Conservation (phyloP, 2,797 vertebrate species). For the Chromis chromis region DNA sequence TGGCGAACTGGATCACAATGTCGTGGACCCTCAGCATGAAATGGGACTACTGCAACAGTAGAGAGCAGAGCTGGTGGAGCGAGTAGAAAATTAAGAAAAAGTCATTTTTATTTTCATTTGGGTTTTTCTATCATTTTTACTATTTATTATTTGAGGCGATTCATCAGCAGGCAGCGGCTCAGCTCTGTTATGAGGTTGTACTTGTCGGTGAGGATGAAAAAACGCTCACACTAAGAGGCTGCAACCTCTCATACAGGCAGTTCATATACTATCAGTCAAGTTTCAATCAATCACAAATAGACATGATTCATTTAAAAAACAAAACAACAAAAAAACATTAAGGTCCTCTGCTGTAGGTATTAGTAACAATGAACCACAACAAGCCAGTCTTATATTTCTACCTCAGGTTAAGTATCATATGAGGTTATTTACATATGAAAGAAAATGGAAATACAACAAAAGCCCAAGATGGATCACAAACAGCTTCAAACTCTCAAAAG, state of each 20-base stretch:
- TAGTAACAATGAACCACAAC: slow-evolving; percentile 40
- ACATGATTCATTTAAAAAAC: slow-evolving; percentile 12
- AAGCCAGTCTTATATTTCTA: slow-evolving; percentile 66
- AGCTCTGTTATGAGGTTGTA: slow-evolving; percentile 31
- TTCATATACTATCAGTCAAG: slow-evolving; percentile 31
- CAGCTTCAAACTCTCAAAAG: slow-evolving; percentile 21
- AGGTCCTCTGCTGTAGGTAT: slow-evolving; percentile 30
- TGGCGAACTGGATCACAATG: slow-evolving; percentile 69
- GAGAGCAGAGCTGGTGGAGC: slow-evolving; percentile 62
- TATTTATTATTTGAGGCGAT: slow-evolving; percentile 80
- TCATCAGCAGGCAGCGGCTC: slow-evolving; percentile 60
- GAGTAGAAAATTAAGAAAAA: slow-evolving; percentile 66
- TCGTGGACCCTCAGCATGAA: slow-evolving; percentile 68
- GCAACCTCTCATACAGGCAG: slow-evolving; percentile 33
- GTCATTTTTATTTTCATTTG: slow-evolving; percentile 78
- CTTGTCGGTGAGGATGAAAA: slow-evolving; percentile 11
- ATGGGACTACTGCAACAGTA: slow-evolving; percentile 71
- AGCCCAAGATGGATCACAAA: slow-evolving; percentile 33
- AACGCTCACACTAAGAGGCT: slow-evolving; percentile 17
- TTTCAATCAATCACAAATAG: slow-evolving; percentile 3
- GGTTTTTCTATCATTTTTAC: slow-evolving; percentile 80
- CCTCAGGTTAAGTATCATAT: slow-evolving; percentile 72
- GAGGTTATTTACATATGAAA: slow-evolving; percentile 62
- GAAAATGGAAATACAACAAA: slow-evolving; percentile 42
- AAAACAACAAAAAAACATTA: slow-evolving; percentile 12